phyloP scores from a whole-genome alignment of 2,797 vertebrate species.

The Coregonus suidteri region DNA sequence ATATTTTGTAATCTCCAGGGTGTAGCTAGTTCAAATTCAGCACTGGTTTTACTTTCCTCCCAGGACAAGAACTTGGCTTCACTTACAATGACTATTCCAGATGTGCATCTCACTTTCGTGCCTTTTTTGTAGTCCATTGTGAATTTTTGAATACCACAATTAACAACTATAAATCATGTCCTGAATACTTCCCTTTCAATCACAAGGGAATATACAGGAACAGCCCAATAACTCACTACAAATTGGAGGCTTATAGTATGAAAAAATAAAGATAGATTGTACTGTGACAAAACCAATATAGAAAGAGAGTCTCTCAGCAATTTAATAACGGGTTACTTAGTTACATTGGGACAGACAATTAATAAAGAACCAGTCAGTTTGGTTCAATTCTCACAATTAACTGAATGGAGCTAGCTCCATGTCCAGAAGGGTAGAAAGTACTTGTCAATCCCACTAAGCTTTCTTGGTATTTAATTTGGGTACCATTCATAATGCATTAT shows the following conservation, averaged over 20 bases:
- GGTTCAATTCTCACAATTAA: slow-evolving; percentile 2
- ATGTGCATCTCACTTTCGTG: slow-evolving; percentile 72
- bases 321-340: slow-evolving; percentile 56
- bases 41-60: slow-evolving; percentile 73
- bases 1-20: slow-evolving; percentile 75
- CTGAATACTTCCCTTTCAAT: slow-evolving; percentile 75
- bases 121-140: slow-evolving; percentile 70
- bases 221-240: slow-evolving; percentile 74
- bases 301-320: slow-evolving; percentile 56
- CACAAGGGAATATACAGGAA: slow-evolving; percentile 74
- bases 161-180: slow-evolving; percentile 79
- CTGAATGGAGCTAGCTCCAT: not conserved
- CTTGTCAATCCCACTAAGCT: slow-evolving; percentile 55
- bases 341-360: slow-evolving; percentile 58
- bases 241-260: slow-evolving; percentile 71
- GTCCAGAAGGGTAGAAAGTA: slow-evolving; percentile 16
- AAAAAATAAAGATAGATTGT: slow-evolving; percentile 66
- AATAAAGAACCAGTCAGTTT: slow-evolving; percentile 52
- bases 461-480: slow-evolving; percentile 46
- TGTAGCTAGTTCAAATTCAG: slow-evolving; percentile 74
- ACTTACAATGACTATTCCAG: slow-evolving; percentile 75
- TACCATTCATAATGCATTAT: slow-evolving; percentile 7
- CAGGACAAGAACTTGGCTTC: slow-evolving; percentile 77
- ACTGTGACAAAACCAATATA: slow-evolving; percentile 54
- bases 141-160: slow-evolving; percentile 77